These are phyloP conservation scores for Spea hammondii DNA, from an alignment of 2,797 vertebrate genomes.

Conservation along the genomic window DNA sequence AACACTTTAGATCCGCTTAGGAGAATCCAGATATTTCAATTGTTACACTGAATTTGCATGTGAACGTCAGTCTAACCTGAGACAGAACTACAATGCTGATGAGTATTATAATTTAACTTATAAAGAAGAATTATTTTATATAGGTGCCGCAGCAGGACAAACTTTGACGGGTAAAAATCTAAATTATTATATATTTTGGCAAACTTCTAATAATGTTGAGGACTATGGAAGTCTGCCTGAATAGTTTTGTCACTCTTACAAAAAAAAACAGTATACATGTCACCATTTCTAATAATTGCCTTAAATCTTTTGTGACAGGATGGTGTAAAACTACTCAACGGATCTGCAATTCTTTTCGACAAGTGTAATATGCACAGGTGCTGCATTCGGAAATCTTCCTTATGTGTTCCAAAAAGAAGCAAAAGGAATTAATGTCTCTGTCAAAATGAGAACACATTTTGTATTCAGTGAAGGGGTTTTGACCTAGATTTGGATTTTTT, in stretches of 20 bases:
- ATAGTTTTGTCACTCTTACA: not conserved
- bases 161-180: too few species aligned
- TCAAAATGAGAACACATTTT: constrained; percentile 32
- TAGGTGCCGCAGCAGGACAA: too few species aligned
- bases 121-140: too few species aligned
- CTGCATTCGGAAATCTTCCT: constrained; percentile 27
- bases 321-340: constrained; percentile 30
- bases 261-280: constrained; percentile 18
- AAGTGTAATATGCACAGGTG: constrained; percentile 49
- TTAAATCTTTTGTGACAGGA: constrained; percentile 38
- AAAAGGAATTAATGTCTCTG: constrained; percentile 45
- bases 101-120: too few species aligned
- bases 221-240: not conserved
- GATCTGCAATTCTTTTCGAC: constrained; percentile 34
- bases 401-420: constrained; percentile 38
- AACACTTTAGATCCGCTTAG: too few species aligned
- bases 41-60: too few species aligned
- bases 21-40: too few species aligned
- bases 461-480: constrained; percentile 22
- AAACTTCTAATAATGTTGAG: too few species aligned
- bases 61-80: too few species aligned
- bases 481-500: constrained; percentile 40
- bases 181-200: too few species aligned
- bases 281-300: constrained; percentile 5
- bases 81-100: too few species aligned